Base-by-base conservation (phyloP, 2,888 invertebrate species). In the Lepidonotus clava region DNA sequence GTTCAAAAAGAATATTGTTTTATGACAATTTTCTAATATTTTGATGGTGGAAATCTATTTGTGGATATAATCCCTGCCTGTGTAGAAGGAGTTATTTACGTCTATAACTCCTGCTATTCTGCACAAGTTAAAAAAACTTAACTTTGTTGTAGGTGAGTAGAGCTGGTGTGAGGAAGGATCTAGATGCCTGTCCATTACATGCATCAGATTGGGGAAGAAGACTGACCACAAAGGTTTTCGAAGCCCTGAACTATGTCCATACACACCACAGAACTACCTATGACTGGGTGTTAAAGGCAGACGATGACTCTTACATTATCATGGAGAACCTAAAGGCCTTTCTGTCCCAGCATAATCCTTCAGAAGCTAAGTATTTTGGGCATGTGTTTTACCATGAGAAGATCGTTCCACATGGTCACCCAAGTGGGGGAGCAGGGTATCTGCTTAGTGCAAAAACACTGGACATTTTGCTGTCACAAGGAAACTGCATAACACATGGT, bases 261-360 rank as follows among this genome's bases (percentile, higher is more conserved):
- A 5, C 1, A 1, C 1, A 76, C 5, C 38, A 34, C 18, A 21
- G 14, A 1, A 28, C n/a, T n/a, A 21, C 38, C 8, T 76, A 6
- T 76, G 76, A 76, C 36, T 76, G 76, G 76, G 24, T 76, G 6
- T 76, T 76, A 21, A 76, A 76, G 24, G 76, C 76, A 2, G 76
- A 76, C 38, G 76, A 76, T 38, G 76, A 76, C 28, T 36, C 76
- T 36, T 76, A 76, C 38, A 38, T 76, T n/a, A 76, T 76, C 21
- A 38, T 76, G 38, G 76, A 76, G 14, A 76, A 76, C 76, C n/a
- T 76, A 0, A 76, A 38, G 36, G 24, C 18, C 6, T 76, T 76
- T 76, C 5, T 76, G 14, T 40, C 38, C 18, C 6, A 76, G 36
- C 38, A 40, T 76, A 21, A 76, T 40, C 14, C 76, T 14, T 4